Conservation (phyloP, 2,888 invertebrate genomes). For the Resseliella maxima region DNA sequence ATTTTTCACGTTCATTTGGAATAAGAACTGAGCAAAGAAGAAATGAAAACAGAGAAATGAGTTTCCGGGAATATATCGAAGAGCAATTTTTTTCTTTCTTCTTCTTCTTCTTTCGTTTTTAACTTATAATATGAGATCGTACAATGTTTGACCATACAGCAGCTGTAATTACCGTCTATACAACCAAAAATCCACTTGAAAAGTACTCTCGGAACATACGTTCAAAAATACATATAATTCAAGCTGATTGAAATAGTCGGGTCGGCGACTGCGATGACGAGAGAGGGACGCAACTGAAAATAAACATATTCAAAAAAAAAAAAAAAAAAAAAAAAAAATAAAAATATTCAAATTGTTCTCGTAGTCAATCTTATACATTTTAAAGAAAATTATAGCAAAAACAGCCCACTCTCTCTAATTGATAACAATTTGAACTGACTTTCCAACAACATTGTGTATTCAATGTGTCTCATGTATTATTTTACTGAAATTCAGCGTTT, state of each 20-base stretch:
- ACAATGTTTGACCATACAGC: constrained; percentile 18
- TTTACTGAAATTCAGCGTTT: no score
- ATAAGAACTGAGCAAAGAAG: neutral
- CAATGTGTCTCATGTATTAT: neutral
- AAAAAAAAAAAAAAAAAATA: no score
- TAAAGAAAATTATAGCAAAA: constrained; percentile 53
- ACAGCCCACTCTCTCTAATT: constrained; percentile 52
- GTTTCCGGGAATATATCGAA: constrained; percentile 45
- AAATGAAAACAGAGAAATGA: neutral
- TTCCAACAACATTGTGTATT: neutral
- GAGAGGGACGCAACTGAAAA: neutral
- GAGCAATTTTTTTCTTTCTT: neutral
- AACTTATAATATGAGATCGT: neutral
- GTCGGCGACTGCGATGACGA: neutral
- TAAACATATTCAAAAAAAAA: neutral
- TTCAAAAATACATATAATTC: neutral
- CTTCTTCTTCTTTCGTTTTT: neutral
- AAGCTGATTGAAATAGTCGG: neutral
- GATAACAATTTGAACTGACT: constrained; percentile 34
- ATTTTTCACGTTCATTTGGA: constrained; percentile 42
- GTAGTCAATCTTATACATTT: neutral
- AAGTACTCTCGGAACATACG: neutral
- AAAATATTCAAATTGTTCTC: neutral
- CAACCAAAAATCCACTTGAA: neutral
- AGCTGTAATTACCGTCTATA: constrained; percentile 4